These are phyloP conservation scores for Daphoenositta chrysoptera DNA, from an alignment of 2,113 vertebrate species.

Conservation along the genomic window DNA sequence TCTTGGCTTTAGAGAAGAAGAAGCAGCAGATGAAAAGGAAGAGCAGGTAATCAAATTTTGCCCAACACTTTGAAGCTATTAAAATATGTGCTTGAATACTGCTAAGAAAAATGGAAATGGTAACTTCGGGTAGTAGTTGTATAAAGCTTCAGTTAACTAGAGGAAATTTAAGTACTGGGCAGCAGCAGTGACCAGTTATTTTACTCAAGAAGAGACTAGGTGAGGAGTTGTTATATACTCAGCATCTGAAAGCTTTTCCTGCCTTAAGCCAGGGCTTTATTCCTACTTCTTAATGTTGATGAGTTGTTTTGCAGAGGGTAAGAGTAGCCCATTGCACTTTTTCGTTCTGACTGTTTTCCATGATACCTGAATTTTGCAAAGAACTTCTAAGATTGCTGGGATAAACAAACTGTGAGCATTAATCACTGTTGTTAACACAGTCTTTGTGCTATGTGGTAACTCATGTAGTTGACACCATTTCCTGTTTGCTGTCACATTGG, in stretches of 20 bases:
- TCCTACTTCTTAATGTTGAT: neutral
- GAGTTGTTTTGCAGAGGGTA: neutral
- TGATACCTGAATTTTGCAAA: neutral
- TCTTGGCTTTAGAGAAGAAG: neutral
- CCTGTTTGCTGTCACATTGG: neutral
- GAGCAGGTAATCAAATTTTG: neutral
- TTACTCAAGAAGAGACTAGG: neutral
- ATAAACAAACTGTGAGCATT: neutral
- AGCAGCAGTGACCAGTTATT: neutral
- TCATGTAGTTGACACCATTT: neutral
- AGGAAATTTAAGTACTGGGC: neutral
- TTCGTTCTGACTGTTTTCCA: neutral
- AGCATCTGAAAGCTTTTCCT: neutral
- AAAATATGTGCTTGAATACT: neutral
- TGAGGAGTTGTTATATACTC: neutral
- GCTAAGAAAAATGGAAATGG: neutral
- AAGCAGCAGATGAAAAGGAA: neutral
- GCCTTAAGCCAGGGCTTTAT: neutral
- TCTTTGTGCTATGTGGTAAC: neutral
- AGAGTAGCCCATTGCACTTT: rapidly evolving
- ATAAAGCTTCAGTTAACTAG: neutral
- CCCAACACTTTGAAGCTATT: neutral
- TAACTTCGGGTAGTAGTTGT: neutral
- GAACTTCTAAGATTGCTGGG: neutral
- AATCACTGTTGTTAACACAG: neutral